Conservation (phyloP, 2,888 invertebrate species). For the Chrysodeixis includens region DNA sequence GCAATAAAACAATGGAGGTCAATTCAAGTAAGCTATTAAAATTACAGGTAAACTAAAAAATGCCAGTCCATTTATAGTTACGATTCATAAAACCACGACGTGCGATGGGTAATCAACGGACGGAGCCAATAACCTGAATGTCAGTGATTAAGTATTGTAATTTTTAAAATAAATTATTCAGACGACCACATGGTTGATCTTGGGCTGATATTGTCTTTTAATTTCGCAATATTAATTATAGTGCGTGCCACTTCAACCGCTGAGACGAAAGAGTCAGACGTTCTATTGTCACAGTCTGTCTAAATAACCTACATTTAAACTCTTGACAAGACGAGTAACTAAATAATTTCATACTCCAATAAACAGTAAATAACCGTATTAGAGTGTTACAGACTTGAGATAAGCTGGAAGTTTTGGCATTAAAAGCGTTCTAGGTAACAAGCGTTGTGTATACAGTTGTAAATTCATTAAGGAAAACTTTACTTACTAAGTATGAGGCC, state of each 20-base stretch:
- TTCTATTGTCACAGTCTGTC: conserved; percentile 3
- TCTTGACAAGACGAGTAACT: background rate
- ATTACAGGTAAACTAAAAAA: background rate
- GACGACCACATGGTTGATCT: background rate
- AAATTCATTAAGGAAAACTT: background rate
- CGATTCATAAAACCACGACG: background rate
- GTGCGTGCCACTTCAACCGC: background rate
- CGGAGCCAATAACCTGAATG: background rate
- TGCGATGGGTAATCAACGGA: background rate
- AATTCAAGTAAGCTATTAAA: background rate
- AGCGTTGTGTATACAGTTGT: background rate
- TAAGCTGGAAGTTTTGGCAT: background rate
- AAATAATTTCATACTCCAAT: conserved; percentile 3
- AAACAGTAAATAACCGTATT: background rate
- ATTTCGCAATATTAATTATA: background rate
- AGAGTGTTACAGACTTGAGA: background rate
- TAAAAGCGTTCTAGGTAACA: background rate
- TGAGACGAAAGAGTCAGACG: background rate
- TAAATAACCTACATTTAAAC: background rate
- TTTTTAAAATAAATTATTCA: background rate
- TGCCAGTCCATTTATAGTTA: background rate
- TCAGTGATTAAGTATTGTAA: background rate
- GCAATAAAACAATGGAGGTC: background rate
- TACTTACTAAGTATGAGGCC: conserved; percentile 76
- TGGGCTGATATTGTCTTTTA: background rate